Base-by-base conservation (phyloP, 2,797 vertebrate species). In the Perdix hodgsoniae region DNA sequence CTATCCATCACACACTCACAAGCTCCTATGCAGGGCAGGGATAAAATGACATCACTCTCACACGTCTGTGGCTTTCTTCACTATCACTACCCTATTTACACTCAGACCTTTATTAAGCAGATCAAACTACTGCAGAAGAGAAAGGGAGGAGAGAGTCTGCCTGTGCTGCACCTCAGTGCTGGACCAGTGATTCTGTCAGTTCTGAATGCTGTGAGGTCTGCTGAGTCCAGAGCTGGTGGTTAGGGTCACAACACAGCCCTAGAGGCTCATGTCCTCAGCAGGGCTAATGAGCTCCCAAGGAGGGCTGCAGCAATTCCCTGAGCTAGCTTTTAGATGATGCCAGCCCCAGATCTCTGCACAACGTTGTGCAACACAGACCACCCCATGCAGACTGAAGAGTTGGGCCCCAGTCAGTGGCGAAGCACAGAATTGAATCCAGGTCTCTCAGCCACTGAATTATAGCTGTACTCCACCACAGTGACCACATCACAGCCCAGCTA, bases 391-490 rank as follows among this genome's bases (percentile, higher is more conserved):
- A 35, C 40, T n/a, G 81, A 65, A 65, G 56, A 90, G 69, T 27
- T 47, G 35, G 63, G 60, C n/a, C 47, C 33, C 67, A 73, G 45
- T 71, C 60, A 40, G 42, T 63, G 90, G 60, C 45, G 33, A 50
- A 70, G 81, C 75, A 64, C 2, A 74, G 82, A 83, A 87, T 11
- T 42, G 65, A 83, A 83, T 83, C 75, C 88, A 90, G 60, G 79
- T 64, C 75, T 85, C 42, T 65, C 86, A 77, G 57, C 60, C 82
- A 70, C 71, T 66, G 74, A 77, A 88, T 33, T 63, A 54, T 70
- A 94, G 86, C 75, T 86, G 37, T 44, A 67, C 39, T 54, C 47
- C 64, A 70, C 15, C 66, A 17, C 42, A 60, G 33, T 18, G 60
- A 29, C 31, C 86, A 70, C 86, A 93, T 78, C 69, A 64, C 39